Conservation (phyloP, 30 jellyfish, hydroid and myxozoan species). For the Turritopsis rubra region DNA sequence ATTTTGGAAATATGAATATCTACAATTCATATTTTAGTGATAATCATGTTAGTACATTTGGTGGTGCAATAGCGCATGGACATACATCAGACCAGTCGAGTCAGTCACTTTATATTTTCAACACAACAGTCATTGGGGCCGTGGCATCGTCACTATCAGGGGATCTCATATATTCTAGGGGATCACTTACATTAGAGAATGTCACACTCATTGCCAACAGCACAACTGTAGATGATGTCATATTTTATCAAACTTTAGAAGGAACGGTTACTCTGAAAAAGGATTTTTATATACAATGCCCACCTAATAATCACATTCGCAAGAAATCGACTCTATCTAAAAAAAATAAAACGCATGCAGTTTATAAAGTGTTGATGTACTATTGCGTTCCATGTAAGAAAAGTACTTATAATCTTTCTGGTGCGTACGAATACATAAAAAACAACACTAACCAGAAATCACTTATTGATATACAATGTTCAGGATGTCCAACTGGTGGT, state of each 20-base stretch:
- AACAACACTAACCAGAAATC: not conserved
- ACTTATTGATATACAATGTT: not conserved
- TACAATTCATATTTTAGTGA: too few relatives aligned
- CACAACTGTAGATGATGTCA: not conserved
- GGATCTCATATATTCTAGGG: too few relatives aligned
- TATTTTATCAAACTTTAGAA: not conserved
- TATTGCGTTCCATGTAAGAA: not conserved
- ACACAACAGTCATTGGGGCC: too few relatives aligned
- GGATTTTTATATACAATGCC: not conserved
- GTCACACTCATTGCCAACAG: not conserved
- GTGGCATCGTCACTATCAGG: too few relatives aligned
- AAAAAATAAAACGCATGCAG: not conserved
- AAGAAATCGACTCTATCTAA: not conserved
- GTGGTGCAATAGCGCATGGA: too few relatives aligned
- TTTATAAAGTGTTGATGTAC: not conserved
- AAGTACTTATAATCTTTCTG: not conserved
- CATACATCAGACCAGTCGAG: too few relatives aligned
- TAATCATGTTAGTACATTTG: too few relatives aligned
- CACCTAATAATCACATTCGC: not conserved
- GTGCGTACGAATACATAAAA: not conserved
- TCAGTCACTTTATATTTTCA: too few relatives aligned
- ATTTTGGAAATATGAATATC: too few relatives aligned
- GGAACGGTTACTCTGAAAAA: not conserved
- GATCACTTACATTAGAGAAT: not conserved
- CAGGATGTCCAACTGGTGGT: not conserved